phyloP scores from a whole-genome alignment of 2,797 vertebrate species.

The Emys orbicularis region DNA sequence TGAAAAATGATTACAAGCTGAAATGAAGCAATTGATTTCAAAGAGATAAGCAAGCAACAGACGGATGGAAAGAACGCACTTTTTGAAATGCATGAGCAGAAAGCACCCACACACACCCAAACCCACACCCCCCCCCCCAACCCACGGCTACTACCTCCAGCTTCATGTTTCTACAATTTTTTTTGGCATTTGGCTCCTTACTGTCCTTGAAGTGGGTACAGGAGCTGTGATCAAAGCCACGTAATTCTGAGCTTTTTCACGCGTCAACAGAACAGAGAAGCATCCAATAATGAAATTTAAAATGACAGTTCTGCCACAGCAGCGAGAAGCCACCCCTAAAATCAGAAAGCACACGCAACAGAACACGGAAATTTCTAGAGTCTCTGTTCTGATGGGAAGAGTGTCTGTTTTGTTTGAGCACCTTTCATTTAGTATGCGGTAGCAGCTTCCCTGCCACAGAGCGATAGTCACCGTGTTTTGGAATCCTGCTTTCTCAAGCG shows the following conservation, averaged over 20 bases:
- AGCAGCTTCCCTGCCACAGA: neutral
- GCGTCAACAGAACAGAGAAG: rapidly evolving
- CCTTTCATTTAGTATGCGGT: rapidly evolving
- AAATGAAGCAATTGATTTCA: neutral
- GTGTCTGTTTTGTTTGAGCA: rapidly evolving
- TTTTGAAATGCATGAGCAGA: rapidly evolving
- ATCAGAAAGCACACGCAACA: rapidly evolving
- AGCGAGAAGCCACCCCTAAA: rapidly evolving
- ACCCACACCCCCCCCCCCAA: neutral
- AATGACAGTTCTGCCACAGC: rapidly evolving
- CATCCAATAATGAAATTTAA: rapidly evolving
- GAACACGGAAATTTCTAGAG: rapidly evolving
- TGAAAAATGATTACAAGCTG: rapidly evolving
- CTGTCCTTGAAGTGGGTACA: rapidly evolving
- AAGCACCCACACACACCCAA: neutral
- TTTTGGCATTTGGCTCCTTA: rapidly evolving
- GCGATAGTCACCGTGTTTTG: rapidly evolving
- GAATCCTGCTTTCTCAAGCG: rapidly evolving
- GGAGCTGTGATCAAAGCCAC: neutral
- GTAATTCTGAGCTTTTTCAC: rapidly evolving
- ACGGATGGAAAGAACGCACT: neutral
- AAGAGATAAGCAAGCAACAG: neutral
- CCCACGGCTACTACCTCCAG: rapidly evolving
- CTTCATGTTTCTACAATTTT: rapidly evolving
- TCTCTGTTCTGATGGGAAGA: rapidly evolving